A percentile compares a stretch with the other conserved stretches of the same genome.
These are phyloP conservation scores for Nannoperca obscura DNA, from an alignment of 2,797 vertebrate species.

Conservation along the genomic window DNA sequence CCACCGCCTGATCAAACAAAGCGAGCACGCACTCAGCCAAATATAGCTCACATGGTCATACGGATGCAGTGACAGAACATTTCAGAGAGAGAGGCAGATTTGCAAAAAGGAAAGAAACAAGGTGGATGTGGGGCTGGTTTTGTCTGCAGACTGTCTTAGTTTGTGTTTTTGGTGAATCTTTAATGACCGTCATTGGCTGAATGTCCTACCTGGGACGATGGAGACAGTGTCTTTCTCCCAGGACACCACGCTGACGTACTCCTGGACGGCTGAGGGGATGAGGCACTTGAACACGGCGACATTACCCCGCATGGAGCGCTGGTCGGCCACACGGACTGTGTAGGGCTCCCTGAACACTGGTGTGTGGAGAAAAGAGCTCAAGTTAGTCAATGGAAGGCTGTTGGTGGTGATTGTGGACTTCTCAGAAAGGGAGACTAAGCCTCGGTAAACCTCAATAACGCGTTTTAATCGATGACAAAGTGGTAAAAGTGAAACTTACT, in stretches of 20 bases:
- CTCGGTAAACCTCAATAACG: background rate
- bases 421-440: background rate
- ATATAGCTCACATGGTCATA: constrained; percentile 16
- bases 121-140: background rate
- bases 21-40: constrained; percentile 21
- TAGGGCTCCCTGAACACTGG: constrained; percentile 99
- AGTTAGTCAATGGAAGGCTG: constrained; percentile 24
- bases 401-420: background rate
- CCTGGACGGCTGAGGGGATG: constrained; percentile 98
- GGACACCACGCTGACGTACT: constrained; percentile 98
- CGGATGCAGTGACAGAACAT: constrained; percentile 7
- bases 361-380: constrained; percentile 23
- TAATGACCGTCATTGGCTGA: background rate
- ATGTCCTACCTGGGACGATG: constrained; percentile 93
- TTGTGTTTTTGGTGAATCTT: background rate
- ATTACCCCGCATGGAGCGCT: constrained; percentile 99
- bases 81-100: constrained; percentile 10
- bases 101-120: background rate
- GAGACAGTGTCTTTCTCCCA: constrained; percentile 99
- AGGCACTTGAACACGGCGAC: constrained; percentile 99
- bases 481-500: background rate
- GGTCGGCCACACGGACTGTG: constrained; percentile 99
- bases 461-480: background rate
- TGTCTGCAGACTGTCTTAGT: background rate
- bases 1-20: constrained; percentile 49